Evolutionary conservation across 2,888 invertebrate species (phyloP), one percentile per base, ranked within the genome.

Genomic region (Microdon myrmicae): DNA sequence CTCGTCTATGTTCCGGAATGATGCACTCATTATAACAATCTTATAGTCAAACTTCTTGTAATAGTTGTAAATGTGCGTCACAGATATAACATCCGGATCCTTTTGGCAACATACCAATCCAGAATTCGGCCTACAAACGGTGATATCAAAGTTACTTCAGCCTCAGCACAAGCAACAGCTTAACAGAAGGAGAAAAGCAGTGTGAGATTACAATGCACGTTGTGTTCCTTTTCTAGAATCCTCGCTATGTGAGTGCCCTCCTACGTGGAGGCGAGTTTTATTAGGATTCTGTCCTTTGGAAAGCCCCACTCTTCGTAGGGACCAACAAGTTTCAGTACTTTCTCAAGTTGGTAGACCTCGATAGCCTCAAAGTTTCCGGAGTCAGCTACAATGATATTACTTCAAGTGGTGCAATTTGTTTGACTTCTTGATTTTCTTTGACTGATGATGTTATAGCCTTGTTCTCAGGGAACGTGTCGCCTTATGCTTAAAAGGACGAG

Each of bases 21-120:
- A 99, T 2, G 99, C 99, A 4, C 98, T 99, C 99, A 99, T 99
- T 2, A 99, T 96, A 41, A 94, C 92, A 0, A 99, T 97, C 79
- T 93, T 91, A 82, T 97, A 95, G 4, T 88, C 94, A 79, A 90
- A 95, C 81, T 96, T 97, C 82, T 99, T 99, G 82, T 97, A 99
- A 79, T 99, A 99, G 79, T 97, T 97, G 83, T 92, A 99, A 70
- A 99, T 94, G 72, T 89, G 87, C 0, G 92, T 92, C 1, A 99
- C 98, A 6, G 96, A 96, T 69, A 90, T 69, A 0, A 98, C 97
- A 29, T 97, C 99, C 1, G 99, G 99, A 81, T 99, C 99, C 58
- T 94, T 92, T 96, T 94, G 45, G 91, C 88, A 2, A 96, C 90
- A 79, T 90, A 89, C 98, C 98, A 99, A 79, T 99, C 99, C 71